These are phyloP conservation scores for Dolichoris vasculosae DNA, from an alignment of 1,140 invertebrate genomes.

Conservation along the genomic window DNA sequence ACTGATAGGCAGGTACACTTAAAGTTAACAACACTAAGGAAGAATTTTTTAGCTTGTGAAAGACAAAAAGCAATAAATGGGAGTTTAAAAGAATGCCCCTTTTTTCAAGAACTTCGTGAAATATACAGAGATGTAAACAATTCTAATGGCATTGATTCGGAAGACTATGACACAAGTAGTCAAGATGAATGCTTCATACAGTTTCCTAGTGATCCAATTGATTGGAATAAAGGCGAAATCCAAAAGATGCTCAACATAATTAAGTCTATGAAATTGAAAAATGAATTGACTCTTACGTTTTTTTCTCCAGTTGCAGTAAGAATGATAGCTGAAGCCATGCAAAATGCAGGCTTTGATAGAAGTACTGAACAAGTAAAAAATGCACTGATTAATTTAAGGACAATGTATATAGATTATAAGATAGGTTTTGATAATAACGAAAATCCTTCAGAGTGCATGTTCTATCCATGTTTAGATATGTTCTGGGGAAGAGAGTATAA, in stretches of 20 bases:
- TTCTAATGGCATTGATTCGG: slow-evolving; percentile 50
- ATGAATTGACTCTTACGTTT: slow-evolving; percentile 53
- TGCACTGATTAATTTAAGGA: slow-evolving; percentile 55
- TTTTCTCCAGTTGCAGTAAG: slow-evolving; percentile 54
- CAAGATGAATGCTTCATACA: slow-evolving; percentile 53
- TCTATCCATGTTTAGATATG: slow-evolving; percentile 55
- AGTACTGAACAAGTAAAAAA: slow-evolving; percentile 57
- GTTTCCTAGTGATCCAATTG: slow-evolving; percentile 48
- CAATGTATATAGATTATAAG: slow-evolving; percentile 56
- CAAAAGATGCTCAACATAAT: slow-evolving; percentile 54
- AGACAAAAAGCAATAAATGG: slow-evolving; percentile 47
- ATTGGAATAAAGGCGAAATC: slow-evolving; percentile 56
- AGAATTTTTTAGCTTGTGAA: slow-evolving; percentile 53
- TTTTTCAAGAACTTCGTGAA: slow-evolving; percentile 56
- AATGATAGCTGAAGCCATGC: slow-evolving; percentile 55
- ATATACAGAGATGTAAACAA: slow-evolving; percentile 54
- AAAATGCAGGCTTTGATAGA: slow-evolving; percentile 52
- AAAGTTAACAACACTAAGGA: slow-evolving; percentile 59
- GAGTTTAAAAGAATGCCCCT: slow-evolving; percentile 50
- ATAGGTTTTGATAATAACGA: slow-evolving; percentile 52
- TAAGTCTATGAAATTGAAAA: slow-evolving; percentile 54
- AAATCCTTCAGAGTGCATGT: slow-evolving; percentile 45
- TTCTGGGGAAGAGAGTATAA: slow-evolving; percentile 55
- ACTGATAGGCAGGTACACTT: slow-evolving; percentile 58
- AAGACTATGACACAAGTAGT: slow-evolving; percentile 46